phyloP scores from a whole-genome alignment of 2,113 vertebrate species.

The Arvicanthis niloticus region DNA sequence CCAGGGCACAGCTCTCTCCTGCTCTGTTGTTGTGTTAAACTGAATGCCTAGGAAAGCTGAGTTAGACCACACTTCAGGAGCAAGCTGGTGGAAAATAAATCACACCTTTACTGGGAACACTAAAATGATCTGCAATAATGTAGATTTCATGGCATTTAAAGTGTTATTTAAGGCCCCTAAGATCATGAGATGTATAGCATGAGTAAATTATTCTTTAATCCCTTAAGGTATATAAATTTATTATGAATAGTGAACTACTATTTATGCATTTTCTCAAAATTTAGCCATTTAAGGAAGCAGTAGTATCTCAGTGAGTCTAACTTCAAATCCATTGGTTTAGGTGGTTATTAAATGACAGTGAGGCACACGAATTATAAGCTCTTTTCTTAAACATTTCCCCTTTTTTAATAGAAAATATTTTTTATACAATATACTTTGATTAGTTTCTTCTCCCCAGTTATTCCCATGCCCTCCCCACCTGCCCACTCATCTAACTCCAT shows the following conservation, averaged over 20 bases:
- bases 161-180: conserved; percentile 66
- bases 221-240: conserved; percentile 68
- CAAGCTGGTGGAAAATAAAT: conserved; percentile 39
- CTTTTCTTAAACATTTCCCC: conserved; percentile 77
- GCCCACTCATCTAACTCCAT: not conserved
- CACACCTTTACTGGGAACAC: conserved; percentile 72
- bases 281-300: conserved; percentile 51
- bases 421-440: not conserved
- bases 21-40: not conserved
- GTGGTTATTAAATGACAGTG: conserved; percentile 73
- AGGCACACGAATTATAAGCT: conserved; percentile 72
- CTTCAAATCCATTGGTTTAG: conserved; percentile 51
- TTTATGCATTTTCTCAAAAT: conserved; percentile 69
- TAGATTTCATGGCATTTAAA: conserved; percentile 54
- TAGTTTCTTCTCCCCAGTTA: not conserved
- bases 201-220: not conserved
- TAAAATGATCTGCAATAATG: conserved; percentile 69
- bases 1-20: not conserved
- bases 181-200: conserved; percentile 69
- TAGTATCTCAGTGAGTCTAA: conserved; percentile 61
- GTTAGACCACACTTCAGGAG: conserved; percentile 30
- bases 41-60: conserved; percentile 2
- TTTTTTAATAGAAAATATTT: conserved; percentile 55
- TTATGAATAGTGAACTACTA: conserved; percentile 66
- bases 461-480: not conserved